A percentile compares a stretch with the other conserved stretches of the same genome.
phyloP scores from a whole-genome alignment of 2,113 vertebrate species.

The Leptosomus discolor region DNA sequence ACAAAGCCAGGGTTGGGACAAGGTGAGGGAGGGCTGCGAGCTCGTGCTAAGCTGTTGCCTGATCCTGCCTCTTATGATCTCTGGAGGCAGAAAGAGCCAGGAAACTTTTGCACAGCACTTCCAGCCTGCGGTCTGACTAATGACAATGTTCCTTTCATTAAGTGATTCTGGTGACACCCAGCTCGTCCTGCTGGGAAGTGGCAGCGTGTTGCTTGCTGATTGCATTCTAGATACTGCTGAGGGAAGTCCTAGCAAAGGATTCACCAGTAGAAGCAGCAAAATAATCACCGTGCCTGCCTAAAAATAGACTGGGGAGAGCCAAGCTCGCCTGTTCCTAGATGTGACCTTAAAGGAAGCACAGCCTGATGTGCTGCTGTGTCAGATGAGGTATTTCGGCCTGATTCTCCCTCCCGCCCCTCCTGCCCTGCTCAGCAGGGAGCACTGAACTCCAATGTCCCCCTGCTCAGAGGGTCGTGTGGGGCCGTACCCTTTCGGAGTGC shows the following conservation, averaged over 20 bases:
- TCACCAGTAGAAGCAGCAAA: background rate
- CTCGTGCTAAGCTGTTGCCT: background rate
- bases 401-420: background rate
- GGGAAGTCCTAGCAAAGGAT: background rate
- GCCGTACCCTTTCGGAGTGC: rapidly evolving
- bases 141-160: rapidly evolving
- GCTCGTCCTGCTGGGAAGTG: background rate
- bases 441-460: background rate
- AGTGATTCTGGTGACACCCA: background rate
- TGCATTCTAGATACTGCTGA: background rate
- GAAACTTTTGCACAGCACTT: background rate
- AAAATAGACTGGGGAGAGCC: background rate
- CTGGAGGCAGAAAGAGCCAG: background rate
- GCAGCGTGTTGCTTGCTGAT: background rate
- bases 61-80: background rate
- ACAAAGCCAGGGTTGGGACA: background rate
- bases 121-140: background rate
- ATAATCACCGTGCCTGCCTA: background rate
- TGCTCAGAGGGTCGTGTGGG: background rate
- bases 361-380: background rate
- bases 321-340: background rate
- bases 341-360: background rate
- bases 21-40: background rate
- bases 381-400: background rate
- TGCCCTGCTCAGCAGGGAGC: background rate